Evolutionary conservation across 2,888 invertebrate species (phyloP), one percentile per base, ranked within the genome.

Genomic region (Subacronicta megacephala): DNA sequence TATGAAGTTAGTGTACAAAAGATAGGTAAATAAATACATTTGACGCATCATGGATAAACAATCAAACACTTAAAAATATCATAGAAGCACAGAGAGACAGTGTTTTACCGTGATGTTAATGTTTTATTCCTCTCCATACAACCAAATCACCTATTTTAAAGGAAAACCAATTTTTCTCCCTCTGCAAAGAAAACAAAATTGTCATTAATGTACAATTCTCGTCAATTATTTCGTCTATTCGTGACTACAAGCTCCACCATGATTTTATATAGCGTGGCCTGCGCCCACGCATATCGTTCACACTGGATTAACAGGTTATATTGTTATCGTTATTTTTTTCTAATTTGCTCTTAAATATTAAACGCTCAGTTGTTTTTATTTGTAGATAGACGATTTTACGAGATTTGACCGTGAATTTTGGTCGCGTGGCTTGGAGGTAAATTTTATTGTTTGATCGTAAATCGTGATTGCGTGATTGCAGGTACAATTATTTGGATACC

Each of bases 271-370:
- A 78, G 81, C 82, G 80, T 85, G 77, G 61, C 80, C 63, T 76
- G 82, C 90, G 80, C 91, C 90, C 85, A 89, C 89, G 82, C 84
- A 49, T 72, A 66, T 72, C 77, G 78, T 84, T 79, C 82, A 82
- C 84, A 80, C 72, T 80, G 78, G 77, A 79, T 78, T 64, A 80
- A 78, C 78, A 74, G 78, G 78, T 78, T 78, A 73, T 72, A 73
- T 78, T 73, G 69, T 75, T 73, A 63, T 56, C 62, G 66, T 57
- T 49, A 40, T 62, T 68, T 72, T 72, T 75, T 72, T 65, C 57
- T 56, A 59, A 56, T 69, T 76, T 71, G 46, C 50, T 71, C 67
- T 74, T 63, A 66, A 63, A 68, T 62, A 58, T 75, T 75, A 74
- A 77, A 75, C 51, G 65, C 36, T 69, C 72, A 75, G 71, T 75